Conservation (phyloP, 1,140 invertebrate genomes). For the Trichonephila clavipes region DNA sequence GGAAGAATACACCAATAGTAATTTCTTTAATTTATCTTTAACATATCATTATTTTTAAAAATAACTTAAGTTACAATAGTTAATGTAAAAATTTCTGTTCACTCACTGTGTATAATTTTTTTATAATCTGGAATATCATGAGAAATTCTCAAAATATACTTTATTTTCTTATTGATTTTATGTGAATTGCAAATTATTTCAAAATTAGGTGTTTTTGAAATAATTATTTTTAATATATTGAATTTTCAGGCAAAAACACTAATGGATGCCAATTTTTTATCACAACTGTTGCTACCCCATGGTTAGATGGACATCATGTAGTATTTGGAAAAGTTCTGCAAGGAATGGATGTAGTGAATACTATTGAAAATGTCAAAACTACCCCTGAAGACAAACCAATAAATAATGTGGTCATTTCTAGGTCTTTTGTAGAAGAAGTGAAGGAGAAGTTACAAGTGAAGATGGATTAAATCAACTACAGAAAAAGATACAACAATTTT, state of each 20-base stretch:
- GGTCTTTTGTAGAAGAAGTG: constrained; percentile 65
- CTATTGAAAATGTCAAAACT: constrained; percentile 85
- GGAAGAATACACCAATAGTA: too few species aligned
- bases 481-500: too few species aligned
- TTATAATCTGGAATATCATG: too few species aligned
- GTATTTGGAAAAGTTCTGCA: constrained; percentile 94
- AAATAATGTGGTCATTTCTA: constrained; percentile 62
- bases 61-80: too few species aligned
- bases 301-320: constrained; percentile 95
- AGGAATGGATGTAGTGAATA: constrained; percentile 91
- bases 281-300: constrained; percentile 91
- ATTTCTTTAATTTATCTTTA: too few species aligned
- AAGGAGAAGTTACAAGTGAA: constrained; percentile 56
- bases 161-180: neutral
- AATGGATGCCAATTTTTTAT: constrained; percentile 96
- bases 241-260: constrained; percentile 67
- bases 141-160: too few species aligned
- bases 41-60: too few species aligned
- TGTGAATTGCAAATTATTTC: neutral
- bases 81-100: too few species aligned
- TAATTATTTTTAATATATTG: neutral
- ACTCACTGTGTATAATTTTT: too few species aligned
- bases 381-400: constrained; percentile 71
- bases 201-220: too few species aligned
- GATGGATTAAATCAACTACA: constrained; percentile 40